Evolutionary conservation across 2,797 vertebrate species (phyloP), one percentile per base, ranked within the genome.

Genomic region (Luscinia luscinia): DNA sequence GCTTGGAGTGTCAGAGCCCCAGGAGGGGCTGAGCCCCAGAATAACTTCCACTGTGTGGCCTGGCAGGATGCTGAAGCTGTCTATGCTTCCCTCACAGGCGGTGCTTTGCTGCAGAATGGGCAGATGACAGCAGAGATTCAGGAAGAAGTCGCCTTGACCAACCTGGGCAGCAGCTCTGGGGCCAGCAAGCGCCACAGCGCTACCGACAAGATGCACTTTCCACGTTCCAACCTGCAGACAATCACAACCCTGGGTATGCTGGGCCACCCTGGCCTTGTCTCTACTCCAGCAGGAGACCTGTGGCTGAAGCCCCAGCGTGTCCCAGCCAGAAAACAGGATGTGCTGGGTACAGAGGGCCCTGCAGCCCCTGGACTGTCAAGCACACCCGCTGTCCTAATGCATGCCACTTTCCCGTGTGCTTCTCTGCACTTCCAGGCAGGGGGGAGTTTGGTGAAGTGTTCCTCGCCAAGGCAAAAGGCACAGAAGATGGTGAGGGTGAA

Each of bases 401-500:
- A 0, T 1, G 8, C 23, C 6, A 20, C 58, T 68, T 62, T 86
- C 38, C 34, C 3, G 0, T 66, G 89, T 90, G 40, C 51, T 9
- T 58, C 36, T 40, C 45, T 91, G 4, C 63, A 0, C 77, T 92
- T 93, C 3, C 97, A 99, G 99, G 99, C 70, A 99, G 98, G 90
- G 99, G 99, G 3, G 99, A 99, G 96, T 99, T 99, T 15, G 99
- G 99, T 8, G 99, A 99, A 85, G 99, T 99, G 94, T 98, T 99
- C 96, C 97, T 99, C 76, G 99, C 99, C 26, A 99, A 99, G 96
- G 99, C 99, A 0, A 98, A 98, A 95, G 98, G 98, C 22, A 85
- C 99, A 5, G 99, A 99, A 83, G 98, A 99, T 58, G 97, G 95
- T 0, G 98, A 98, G 74, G 97, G 98, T 2, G 99, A 99, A 96